Conservation (phyloP, 2,888 invertebrate species). For the Apodemia duryi region DNA sequence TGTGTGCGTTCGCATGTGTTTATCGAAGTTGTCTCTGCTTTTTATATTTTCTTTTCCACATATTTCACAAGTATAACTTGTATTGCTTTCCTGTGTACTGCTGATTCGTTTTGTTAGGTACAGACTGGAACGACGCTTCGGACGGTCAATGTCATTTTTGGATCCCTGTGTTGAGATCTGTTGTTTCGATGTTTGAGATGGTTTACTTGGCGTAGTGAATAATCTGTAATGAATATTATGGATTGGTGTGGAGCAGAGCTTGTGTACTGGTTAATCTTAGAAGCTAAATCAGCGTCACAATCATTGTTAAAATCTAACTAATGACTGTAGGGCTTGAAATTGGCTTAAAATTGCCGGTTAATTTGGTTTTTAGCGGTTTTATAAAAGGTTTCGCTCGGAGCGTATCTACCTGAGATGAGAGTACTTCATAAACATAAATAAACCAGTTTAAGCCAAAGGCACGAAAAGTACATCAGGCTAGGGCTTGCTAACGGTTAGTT, state of each 20-base stretch:
- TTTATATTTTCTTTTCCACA: constrained; percentile 37
- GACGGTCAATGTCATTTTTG: not conserved
- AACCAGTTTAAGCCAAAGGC: too few relatives aligned
- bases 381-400: too few relatives aligned
- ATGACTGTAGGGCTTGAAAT: too few relatives aligned
- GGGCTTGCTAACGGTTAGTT: too few relatives aligned
- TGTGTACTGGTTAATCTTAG: too few relatives aligned
- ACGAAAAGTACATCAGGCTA: too few relatives aligned
- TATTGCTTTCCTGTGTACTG: constrained; percentile 32
- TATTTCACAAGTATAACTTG: constrained; percentile 33
- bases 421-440: too few relatives aligned
- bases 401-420: too few relatives aligned
- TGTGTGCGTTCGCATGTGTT: constrained; percentile 37
- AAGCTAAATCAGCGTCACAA: too few relatives aligned
- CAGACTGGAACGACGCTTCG: not conserved
- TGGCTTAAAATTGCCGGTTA: too few relatives aligned
- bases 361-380: too few relatives aligned
- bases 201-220: constrained; percentile 31
- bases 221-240: constrained; percentile 31
- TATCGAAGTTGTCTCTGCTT: constrained; percentile 34
- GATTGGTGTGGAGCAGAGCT: not conserved
- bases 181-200: constrained; percentile 28
- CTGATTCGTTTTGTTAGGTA: constrained; percentile 36
- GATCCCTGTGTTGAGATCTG: constrained; percentile 20
- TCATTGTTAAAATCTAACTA: too few relatives aligned